Percentiles rank a stretch among this genome's conserved stretches.
Conservation (phyloP, 2,888 invertebrate species). For the Leucozona laternaria region DNA sequence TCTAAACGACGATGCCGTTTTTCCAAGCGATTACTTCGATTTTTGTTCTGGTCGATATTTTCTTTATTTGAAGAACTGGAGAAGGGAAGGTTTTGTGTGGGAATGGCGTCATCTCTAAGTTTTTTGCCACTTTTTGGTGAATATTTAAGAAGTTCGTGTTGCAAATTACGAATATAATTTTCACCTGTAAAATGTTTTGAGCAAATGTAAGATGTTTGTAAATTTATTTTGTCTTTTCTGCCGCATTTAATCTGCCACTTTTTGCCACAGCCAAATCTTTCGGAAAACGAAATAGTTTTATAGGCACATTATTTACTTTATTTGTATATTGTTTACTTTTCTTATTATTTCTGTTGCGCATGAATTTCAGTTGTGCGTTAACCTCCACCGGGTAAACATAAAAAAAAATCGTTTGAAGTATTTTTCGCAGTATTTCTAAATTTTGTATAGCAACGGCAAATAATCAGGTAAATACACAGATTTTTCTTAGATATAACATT, state of each 20-base stretch:
- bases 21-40: not conserved
- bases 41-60: not conserved
- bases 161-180: not conserved
- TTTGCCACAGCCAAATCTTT: not conserved
- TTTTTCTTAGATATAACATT: no score
- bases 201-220: not conserved
- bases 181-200: not conserved
- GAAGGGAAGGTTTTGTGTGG: not conserved
- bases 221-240: not conserved
- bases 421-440: no score
- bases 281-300: not conserved
- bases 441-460: no score
- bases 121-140: constrained; percentile 4
- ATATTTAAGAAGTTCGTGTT: not conserved
- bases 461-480: no score
- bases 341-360: not conserved
- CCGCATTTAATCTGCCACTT: not conserved
- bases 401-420: no score
- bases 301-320: not conserved
- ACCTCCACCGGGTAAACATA: no score
- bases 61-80: not conserved
- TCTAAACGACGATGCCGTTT: not conserved
- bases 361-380: no score
- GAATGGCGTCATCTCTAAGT: not conserved
- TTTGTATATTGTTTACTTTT: not conserved